phyloP scores from a whole-genome alignment of 1,140 invertebrate genomes.

The Drosophila parvula region DNA sequence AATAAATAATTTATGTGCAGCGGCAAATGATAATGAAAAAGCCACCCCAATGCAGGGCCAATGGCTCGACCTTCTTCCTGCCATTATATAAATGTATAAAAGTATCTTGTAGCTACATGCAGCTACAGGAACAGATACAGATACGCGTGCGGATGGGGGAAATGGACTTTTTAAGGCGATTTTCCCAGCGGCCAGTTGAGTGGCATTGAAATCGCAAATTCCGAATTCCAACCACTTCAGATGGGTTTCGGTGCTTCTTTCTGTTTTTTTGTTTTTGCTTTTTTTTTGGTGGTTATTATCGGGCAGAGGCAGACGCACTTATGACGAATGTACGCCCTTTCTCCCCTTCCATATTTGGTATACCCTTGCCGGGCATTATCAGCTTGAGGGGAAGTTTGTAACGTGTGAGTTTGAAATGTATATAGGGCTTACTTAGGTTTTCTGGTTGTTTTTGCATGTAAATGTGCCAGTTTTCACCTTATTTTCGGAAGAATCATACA shows the following conservation, averaged over 20 bases:
- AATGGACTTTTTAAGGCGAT: conserved; percentile 78
- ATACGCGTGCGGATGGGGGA: conserved; percentile 25
- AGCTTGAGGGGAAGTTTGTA: not conserved
- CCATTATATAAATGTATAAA: conserved; percentile 43
- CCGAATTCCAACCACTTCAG: conserved; percentile 76
- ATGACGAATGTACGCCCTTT: conserved; percentile 62
- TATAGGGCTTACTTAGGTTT: no score
- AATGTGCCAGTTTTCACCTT: no score
- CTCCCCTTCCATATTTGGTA: conserved; percentile 1
- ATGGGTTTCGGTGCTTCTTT: conserved; percentile 12
- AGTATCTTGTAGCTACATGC: conserved; percentile 24
- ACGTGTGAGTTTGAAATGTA: not conserved
- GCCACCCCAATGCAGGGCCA: conserved; percentile 71
- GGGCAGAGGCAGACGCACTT: conserved; percentile 63
- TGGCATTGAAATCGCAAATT: conserved; percentile 74
- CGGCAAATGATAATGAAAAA: conserved; percentile 80
- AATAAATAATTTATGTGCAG: conserved; percentile 81
- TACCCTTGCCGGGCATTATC: not conserved
- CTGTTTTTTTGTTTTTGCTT: not conserved
- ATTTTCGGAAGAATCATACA: no score
- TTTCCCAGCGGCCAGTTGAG: conserved; percentile 77
- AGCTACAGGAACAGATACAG: conserved; percentile 7
- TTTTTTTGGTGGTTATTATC: conserved; percentile 52
- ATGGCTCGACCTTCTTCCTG: conserved; percentile 63
- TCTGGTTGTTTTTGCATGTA: no score